Evolutionary conservation across 1,140 invertebrate species (phyloP).

Genomic region (Gerris buenoi): DNA sequence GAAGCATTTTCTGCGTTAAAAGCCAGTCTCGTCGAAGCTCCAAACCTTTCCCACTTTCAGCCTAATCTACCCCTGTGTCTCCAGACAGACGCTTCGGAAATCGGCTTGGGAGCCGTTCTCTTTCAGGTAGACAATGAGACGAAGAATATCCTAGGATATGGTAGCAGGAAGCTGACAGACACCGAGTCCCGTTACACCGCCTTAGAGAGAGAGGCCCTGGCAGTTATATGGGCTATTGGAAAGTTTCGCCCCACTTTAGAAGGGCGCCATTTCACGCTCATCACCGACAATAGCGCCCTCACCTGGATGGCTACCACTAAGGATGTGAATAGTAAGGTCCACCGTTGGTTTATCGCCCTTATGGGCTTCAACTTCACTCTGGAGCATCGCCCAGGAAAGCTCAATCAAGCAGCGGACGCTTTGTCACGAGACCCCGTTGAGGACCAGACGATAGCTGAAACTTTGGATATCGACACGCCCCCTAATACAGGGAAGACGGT

Average conservation of each 20-base stretch:
- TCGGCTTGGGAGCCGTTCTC: constrained; percentile 23
- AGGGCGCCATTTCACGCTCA: constrained; percentile 27
- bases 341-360: constrained; percentile 24
- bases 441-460: neutral
- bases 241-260: constrained; percentile 26
- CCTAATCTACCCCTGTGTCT: constrained; percentile 21
- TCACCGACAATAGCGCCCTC: constrained; percentile 33
- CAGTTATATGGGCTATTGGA: constrained; percentile 29
- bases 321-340: constrained; percentile 29
- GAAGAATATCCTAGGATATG: constrained; percentile 29
- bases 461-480: neutral
- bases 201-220: constrained; percentile 32
- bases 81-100: constrained; percentile 22
- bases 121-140: constrained; percentile 19
- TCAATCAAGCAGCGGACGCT: constrained; percentile 27
- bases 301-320: constrained; percentile 31
- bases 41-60: constrained; percentile 20
- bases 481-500: neutral
- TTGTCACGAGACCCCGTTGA: constrained; percentile 14
- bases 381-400: constrained; percentile 25
- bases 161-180: constrained; percentile 26
- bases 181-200: constrained; percentile 30
- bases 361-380: constrained; percentile 28
- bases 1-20: constrained; percentile 22
- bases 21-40: constrained; percentile 14